Percentiles rank a stretch among this genome's conserved stretches.
phyloP scores from a whole-genome alignment of 2,888 invertebrate species.

The Marronus borbonicus region DNA sequence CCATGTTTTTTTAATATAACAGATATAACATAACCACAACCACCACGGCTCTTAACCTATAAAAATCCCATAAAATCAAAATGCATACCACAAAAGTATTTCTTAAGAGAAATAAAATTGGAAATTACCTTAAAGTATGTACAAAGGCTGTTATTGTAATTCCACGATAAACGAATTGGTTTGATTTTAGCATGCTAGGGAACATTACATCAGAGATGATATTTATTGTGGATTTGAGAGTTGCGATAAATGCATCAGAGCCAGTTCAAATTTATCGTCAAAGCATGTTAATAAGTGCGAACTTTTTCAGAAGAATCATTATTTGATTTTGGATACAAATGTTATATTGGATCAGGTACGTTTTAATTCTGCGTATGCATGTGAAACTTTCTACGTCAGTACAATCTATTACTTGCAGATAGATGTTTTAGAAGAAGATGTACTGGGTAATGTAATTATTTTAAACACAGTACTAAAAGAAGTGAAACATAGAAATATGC shows the following conservation, averaged over 20 bases:
- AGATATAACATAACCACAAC: too few species aligned
- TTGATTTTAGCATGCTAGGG: slow-evolving; percentile 73
- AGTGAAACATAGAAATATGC: slow-evolving; percentile 90
- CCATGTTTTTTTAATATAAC: too few species aligned
- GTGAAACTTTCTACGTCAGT: background rate
- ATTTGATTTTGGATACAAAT: slow-evolving; percentile 93
- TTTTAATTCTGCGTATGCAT: background rate
- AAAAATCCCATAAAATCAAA: slow-evolving; percentile 54
- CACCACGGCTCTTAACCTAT: too few species aligned
- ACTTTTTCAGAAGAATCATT: slow-evolving; percentile 80
- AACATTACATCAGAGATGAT: slow-evolving; percentile 96
- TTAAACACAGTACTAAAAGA: slow-evolving; percentile 94
- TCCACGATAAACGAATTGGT: slow-evolving; percentile 43
- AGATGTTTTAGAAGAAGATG: slow-evolving; percentile 91
- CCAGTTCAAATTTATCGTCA: slow-evolving; percentile 72
- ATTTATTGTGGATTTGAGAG: slow-evolving; percentile 89
- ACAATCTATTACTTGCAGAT: slow-evolving; percentile 73
- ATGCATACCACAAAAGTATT: slow-evolving; percentile 89
- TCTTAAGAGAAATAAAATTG: slow-evolving; percentile 90
- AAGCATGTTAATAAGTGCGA: slow-evolving; percentile 75
- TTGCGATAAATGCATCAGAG: slow-evolving; percentile 82
- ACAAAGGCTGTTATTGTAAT: slow-evolving; percentile 50
- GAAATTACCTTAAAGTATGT: slow-evolving; percentile 88
- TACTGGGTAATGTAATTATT: slow-evolving; percentile 88
- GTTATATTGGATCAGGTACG: slow-evolving; percentile 89